Evolutionary conservation across 2,113 vertebrate species (phyloP).

Genomic region (Vicugna pacos): DNA sequence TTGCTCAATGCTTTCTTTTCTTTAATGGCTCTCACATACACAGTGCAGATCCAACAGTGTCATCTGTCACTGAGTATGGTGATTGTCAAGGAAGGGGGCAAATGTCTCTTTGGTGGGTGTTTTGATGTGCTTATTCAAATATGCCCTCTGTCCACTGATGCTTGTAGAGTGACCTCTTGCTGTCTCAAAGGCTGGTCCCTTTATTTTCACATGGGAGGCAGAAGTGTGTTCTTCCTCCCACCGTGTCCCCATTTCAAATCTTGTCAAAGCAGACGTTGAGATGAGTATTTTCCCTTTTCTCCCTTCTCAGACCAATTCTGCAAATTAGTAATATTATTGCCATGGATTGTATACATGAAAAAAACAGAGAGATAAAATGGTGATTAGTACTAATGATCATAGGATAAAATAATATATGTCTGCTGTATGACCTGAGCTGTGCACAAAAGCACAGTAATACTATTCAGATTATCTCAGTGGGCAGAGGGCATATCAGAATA

Average conservation of each 20-base stretch:
- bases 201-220: neutral
- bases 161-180: neutral
- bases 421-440: neutral
- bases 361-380: slow-evolving; percentile 8
- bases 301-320: neutral
- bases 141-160: neutral
- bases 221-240: neutral
- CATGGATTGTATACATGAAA: neutral
- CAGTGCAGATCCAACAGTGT: too few species aligned
- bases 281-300: neutral
- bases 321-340: neutral
- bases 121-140: neutral
- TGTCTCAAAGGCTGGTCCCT: neutral
- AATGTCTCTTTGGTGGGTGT: neutral
- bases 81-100: neutral
- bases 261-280: neutral
- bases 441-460: neutral
- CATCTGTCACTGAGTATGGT: neutral
- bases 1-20: neutral
- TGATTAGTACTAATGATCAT: neutral
- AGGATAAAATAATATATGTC: neutral
- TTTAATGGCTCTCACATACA: neutral
- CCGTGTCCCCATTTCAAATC: neutral
- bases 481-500: neutral
- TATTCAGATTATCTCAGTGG: neutral